Percentiles rank a stretch among this genome's conserved stretches.
Evolutionary conservation across 2,797 vertebrate genomes (phyloP).

Genomic region (Chrysocyon brachyurus): DNA sequence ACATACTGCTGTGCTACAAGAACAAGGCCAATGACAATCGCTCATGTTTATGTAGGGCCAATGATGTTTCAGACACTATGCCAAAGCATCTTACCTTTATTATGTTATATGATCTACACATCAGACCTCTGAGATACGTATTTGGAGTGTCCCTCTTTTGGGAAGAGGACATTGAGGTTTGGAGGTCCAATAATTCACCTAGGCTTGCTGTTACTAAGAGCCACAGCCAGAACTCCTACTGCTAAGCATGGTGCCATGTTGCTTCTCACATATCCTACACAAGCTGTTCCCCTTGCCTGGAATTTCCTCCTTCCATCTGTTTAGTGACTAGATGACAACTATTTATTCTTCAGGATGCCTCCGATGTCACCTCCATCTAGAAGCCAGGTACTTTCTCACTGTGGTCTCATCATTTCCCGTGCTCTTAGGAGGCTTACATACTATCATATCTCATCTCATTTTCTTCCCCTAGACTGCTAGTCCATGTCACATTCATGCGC

Average conservation of each 20-base stretch:
- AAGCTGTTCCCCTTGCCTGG: constrained; percentile 29
- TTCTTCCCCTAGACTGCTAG: not conserved
- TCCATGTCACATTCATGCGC: not conserved
- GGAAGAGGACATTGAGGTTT: not conserved
- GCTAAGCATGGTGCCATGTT: not conserved
- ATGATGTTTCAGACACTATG: not conserved
- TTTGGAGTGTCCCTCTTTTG: not conserved
- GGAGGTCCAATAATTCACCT: not conserved
- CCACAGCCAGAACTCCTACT: not conserved
- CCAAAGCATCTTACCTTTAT: not conserved
- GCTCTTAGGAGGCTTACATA: not conserved
- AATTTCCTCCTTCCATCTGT: not conserved
- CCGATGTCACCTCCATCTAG: not conserved
- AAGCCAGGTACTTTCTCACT: not conserved
- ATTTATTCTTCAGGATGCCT: not conserved
- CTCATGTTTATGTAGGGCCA: not conserved
- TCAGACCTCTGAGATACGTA: not conserved
- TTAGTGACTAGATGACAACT: not conserved
- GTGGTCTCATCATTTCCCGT: not conserved
- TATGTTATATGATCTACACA: not conserved
- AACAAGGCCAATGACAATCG: not conserved
- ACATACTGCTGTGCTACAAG: not conserved
- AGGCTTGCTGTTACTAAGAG: not conserved
- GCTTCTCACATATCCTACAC: not conserved
- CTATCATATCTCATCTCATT: not conserved